Percentiles rank a stretch among this genome's conserved stretches.
phyloP scores from a whole-genome alignment of 2,113 vertebrate species.

The Ptilorrhoa leucosticta region DNA sequence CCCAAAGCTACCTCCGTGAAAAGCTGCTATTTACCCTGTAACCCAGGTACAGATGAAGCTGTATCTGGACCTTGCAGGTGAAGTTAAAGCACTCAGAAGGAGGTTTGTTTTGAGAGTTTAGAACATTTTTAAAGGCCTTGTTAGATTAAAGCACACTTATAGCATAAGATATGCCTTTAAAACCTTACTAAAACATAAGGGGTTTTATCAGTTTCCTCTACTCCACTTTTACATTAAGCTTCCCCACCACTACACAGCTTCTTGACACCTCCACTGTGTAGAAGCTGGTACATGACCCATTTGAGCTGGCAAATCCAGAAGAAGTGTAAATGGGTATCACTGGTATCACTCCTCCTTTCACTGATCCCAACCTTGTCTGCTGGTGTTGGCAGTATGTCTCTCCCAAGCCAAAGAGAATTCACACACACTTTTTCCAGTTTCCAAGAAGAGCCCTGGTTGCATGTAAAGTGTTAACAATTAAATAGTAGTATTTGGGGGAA shows the following conservation, averaged over 20 bases:
- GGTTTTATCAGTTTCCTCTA: neutral
- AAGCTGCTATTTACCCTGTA: neutral
- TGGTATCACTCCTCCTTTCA: neutral
- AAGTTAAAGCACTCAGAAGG: neutral
- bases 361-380: neutral
- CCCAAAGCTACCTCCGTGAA: neutral
- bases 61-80: neutral
- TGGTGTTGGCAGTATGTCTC: neutral
- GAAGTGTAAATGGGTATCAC: accelerated
- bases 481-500: neutral
- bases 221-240: neutral
- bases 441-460: neutral
- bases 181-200: neutral
- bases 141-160: neutral
- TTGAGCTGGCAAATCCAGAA: neutral
- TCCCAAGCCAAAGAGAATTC: neutral
- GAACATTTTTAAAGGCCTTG: neutral
- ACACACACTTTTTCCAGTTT: neutral
- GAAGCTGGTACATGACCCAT: neutral
- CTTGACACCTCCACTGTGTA: neutral
- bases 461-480: neutral
- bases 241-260: neutral
- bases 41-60: neutral
- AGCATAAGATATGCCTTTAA: neutral
- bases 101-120: neutral